phyloP scores from a whole-genome alignment of 2,113 vertebrate species.

The Dipodomys stephensi region DNA sequence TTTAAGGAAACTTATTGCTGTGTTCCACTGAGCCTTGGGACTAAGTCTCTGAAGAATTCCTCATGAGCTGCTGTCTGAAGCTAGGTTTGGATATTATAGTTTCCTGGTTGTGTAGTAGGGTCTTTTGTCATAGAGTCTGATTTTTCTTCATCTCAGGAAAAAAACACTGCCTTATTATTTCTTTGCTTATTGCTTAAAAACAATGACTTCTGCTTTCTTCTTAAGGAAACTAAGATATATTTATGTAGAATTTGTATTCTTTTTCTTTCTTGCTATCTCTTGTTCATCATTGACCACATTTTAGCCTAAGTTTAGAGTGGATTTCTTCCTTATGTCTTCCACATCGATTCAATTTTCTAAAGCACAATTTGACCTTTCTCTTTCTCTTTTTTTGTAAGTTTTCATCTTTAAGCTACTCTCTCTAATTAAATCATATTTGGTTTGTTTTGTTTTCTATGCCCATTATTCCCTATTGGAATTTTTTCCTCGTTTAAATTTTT shows the following conservation, averaged over 20 bases:
- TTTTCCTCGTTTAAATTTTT: neutral
- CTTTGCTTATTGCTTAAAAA: neutral
- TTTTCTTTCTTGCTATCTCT: neutral
- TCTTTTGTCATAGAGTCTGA: neutral
- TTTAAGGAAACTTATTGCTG: neutral
- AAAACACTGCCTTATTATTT: neutral
- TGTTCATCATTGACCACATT: neutral
- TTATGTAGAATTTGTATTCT: neutral
- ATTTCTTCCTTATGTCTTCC: neutral
- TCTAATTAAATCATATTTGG: neutral
- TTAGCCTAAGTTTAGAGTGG: neutral
- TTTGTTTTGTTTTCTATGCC: neutral
- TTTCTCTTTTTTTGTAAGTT: neutral
- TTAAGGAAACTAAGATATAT: neutral
- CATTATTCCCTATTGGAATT: neutral
- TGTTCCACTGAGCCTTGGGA: neutral
- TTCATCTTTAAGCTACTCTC: neutral
- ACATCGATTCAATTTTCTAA: neutral
- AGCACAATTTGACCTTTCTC: neutral
- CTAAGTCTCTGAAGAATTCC: neutral
- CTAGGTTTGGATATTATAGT: neutral
- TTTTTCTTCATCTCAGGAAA: neutral
- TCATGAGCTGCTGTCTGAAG: neutral
- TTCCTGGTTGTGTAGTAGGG: neutral
- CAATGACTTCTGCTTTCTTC: neutral